These are phyloP conservation scores for Galeruca laticollis DNA, from an alignment of 2,888 invertebrate species.

Conservation along the genomic window DNA sequence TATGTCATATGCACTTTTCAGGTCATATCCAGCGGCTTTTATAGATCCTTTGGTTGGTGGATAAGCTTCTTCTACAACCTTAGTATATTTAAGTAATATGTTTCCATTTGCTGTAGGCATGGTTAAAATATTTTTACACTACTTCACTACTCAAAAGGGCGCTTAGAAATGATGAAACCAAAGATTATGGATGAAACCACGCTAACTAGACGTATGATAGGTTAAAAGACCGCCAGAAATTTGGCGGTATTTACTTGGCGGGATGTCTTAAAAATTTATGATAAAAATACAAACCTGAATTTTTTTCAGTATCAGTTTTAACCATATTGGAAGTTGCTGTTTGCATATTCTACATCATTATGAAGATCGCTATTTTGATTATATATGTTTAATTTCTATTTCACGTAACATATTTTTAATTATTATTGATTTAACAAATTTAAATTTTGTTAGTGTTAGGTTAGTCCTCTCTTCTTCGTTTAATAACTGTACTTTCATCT, in stretches of 20 bases:
- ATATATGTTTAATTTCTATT: neutral
- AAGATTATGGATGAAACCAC: too few species aligned
- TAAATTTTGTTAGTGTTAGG: neutral
- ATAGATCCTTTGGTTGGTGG: conserved; percentile 87
- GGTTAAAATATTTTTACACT: conserved; percentile 25
- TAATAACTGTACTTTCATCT: too few species aligned
- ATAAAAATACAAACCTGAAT: neutral
- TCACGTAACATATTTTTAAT: neutral
- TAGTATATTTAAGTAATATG: conserved; percentile 73
- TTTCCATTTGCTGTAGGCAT: conserved; percentile 53
- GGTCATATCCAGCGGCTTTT: conserved; percentile 91
- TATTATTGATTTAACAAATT: neutral
- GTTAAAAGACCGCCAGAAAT: conserved; percentile 1
- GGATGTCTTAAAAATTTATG: conserved; percentile 10
- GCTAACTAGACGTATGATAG: neutral
- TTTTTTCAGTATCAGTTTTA: neutral
- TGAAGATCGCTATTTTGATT: neutral
- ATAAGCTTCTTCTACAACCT: conserved; percentile 84
- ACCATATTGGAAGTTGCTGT: neutral
- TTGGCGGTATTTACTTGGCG: conserved; percentile 21
- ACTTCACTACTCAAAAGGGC: neutral
- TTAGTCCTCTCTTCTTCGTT: neutral
- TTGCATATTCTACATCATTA: neutral
- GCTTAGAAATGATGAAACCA: conserved; percentile 2
- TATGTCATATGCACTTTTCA: conserved; percentile 91